Percentiles rank a stretch among this genome's conserved stretches.
These are phyloP conservation scores for Homarus americanus DNA, from an alignment of 1,140 invertebrate genomes.

Conservation along the genomic window DNA sequence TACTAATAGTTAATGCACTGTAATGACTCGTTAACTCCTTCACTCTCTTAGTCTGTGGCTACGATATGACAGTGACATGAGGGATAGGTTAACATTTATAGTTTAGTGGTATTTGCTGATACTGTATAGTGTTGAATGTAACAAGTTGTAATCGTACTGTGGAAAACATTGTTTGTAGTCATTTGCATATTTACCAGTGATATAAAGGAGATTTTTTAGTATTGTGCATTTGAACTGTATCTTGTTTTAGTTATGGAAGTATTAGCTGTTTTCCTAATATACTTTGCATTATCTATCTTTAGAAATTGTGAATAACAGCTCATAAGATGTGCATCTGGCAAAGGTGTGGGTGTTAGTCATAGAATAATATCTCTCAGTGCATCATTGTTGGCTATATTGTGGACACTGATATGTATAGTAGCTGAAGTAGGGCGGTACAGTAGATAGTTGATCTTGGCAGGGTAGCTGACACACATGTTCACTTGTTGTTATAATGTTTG, in stretches of 20 bases:
- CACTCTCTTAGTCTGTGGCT: slow-evolving; percentile 24
- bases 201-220: neutral
- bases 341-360: slow-evolving; percentile 4
- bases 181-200: neutral
- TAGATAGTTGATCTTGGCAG: neutral
- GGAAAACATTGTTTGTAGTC: neutral
- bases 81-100: slow-evolving; percentile 18
- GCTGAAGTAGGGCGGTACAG: neutral
- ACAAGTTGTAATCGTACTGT: neutral
- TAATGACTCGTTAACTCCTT: neutral
- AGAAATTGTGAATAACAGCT: neutral
- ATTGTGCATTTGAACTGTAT: neutral
- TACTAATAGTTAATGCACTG: slow-evolving; percentile 18
- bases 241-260: neutral
- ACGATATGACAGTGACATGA: slow-evolving; percentile 44
- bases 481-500: too few relatives aligned
- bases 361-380: neutral
- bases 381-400: slow-evolving; percentile 16
- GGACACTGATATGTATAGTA: slow-evolving; percentile 3
- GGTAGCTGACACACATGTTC: neutral
- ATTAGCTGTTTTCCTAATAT: neutral
- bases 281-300: neutral
- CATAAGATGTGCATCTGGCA: slow-evolving; percentile 3
- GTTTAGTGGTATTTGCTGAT: neutral
- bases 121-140: neutral